Percentiles rank a stretch among this genome's conserved stretches.
phyloP scores from a whole-genome alignment of 37 sponge, comb jelly and placozoan genomes.

The Eunapius fragilis region DNA sequence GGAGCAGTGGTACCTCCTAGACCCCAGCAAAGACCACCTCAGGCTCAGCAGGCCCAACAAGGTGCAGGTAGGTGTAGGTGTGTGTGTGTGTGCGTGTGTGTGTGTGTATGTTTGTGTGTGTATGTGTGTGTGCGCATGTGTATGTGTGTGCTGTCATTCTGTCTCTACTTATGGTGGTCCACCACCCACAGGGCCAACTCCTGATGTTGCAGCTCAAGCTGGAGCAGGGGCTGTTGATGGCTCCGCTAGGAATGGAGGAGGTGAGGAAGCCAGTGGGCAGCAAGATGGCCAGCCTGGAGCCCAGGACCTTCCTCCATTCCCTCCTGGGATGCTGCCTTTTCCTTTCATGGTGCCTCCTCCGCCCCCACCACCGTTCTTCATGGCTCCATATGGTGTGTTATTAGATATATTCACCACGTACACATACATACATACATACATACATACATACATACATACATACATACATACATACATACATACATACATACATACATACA shows the following conservation, averaged over 20 bases:
- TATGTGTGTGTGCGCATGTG: not conserved
- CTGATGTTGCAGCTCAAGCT: not conserved
- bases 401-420: too few relatives aligned
- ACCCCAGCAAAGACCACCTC: slow-evolving; percentile 6
- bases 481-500: too few relatives aligned
- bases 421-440: not conserved
- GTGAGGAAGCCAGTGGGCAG: not conserved
- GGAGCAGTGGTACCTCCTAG: not conserved
- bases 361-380: not conserved
- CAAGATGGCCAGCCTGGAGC: not conserved
- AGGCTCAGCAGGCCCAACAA: not conserved
- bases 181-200: too few relatives aligned
- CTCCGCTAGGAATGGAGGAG: not conserved
- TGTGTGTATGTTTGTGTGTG: not conserved
- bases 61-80: not conserved
- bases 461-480: too few relatives aligned
- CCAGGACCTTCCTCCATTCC: slow-evolving; percentile 1
- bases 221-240: not conserved
- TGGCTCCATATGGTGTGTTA: slow-evolving; percentile 29
- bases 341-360: slow-evolving; percentile 16
- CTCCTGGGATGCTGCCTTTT: not conserved
- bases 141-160: not conserved
- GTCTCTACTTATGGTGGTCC: not conserved
- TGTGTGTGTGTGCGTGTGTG: not conserved
- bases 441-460: not conserved